Conservation (phyloP, 2,113 vertebrate genomes). For the Nyctereutes procyonoides region DNA sequence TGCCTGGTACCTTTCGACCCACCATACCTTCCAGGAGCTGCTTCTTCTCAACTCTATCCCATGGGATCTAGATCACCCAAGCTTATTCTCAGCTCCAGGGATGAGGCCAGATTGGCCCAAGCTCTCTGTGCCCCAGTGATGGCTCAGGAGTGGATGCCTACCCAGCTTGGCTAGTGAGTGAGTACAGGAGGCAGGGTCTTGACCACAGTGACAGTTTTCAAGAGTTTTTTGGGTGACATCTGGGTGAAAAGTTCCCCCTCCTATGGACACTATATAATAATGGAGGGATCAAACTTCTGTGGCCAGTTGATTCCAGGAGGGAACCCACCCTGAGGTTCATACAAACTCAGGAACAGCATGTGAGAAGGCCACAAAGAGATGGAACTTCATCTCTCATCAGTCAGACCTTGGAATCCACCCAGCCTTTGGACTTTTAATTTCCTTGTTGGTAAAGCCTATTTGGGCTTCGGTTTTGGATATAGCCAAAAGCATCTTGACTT, state of each 20-base stretch:
- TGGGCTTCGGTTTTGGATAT: neutral
- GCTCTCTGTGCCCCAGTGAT: accelerated
- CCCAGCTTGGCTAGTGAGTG: too few relatives aligned
- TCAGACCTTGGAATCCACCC: neutral
- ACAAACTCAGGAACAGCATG: neutral
- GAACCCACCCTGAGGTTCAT: neutral
- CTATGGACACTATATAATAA: accelerated
- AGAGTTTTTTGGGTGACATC: neutral
- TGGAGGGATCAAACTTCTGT: accelerated
- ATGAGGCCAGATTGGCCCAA: too few relatives aligned
- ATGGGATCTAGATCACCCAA: too few relatives aligned
- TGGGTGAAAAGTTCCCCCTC: neutral
- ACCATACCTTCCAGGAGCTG: neutral
- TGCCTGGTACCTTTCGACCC: too few relatives aligned
- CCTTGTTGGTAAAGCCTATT: neutral
- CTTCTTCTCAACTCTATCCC: neutral
- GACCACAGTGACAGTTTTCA: neutral
- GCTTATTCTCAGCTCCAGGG: neutral
- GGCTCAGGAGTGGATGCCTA: neutral
- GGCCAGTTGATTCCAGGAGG: neutral
- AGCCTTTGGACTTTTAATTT: too few relatives aligned
- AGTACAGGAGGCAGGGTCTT: neutral
- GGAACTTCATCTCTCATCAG: neutral
- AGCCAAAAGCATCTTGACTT: neutral
- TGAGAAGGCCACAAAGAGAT: accelerated